phyloP scores from a whole-genome alignment of 2,113 vertebrate species.

The Romanogobio albipinnatus region DNA sequence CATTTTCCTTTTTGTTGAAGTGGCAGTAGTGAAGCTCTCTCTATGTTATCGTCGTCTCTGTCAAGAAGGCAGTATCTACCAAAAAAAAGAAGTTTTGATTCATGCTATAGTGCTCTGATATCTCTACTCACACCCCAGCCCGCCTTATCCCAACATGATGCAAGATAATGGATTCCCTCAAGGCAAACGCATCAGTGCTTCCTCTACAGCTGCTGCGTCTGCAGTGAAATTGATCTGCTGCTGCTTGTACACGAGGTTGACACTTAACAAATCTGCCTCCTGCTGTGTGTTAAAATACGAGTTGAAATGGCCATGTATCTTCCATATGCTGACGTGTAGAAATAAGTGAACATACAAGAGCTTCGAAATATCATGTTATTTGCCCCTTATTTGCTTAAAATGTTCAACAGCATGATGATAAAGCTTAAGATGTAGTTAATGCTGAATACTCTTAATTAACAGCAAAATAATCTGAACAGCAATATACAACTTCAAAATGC shows the following conservation, averaged over 20 bases:
- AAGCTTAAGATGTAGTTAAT: slow-evolving; percentile 2
- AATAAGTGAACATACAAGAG: not conserved
- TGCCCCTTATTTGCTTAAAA: not conserved
- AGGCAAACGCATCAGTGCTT: slow-evolving; percentile 15
- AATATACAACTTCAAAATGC: not conserved
- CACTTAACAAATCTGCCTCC: slow-evolving; percentile 13
- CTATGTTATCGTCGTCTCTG: not conserved
- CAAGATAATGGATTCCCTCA: slow-evolving; percentile 40
- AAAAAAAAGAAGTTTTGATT: not conserved
- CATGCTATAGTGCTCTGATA: not conserved
- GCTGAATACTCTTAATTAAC: not conserved
- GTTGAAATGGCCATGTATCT: not conserved
- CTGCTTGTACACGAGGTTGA: not conserved
- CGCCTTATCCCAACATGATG: slow-evolving; percentile 17
- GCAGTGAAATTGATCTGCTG: slow-evolving; percentile 38
- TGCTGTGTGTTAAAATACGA: not conserved
- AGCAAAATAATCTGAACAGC: not conserved
- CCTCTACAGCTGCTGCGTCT: slow-evolving; percentile 26
- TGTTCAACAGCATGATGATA: not conserved
- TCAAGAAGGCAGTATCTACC: not conserved
- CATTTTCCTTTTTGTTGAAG: not conserved
- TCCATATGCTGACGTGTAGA: not conserved
- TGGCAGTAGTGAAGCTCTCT: not conserved
- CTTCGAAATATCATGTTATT: not conserved
- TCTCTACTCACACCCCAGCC: not conserved